Evolutionary conservation across 2,888 invertebrate species (phyloP), one percentile per base, ranked within the genome.

Genomic region (Synergus laeviventris): DNA sequence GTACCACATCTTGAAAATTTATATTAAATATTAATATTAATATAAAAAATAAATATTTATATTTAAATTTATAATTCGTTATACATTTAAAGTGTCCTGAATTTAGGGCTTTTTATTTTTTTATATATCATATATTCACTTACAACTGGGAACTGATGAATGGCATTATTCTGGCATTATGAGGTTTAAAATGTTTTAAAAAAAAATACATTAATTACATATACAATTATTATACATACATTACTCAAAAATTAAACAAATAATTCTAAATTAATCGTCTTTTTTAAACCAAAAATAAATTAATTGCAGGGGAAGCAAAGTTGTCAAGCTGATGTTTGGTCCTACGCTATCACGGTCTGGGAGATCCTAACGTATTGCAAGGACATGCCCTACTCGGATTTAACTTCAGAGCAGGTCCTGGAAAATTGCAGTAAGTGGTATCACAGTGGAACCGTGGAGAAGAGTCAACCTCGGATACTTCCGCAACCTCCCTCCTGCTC

Each of bases 311-410:
- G 97, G 42, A 95, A 96, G 90, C 97, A 95, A 91, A 96, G 96
- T 74, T 95, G 96, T 38, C 95, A 95, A 86, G 96, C 96, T 83
- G 97, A 98, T 90, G 97, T 97, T 1, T 98, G 97, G 97, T 95
- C 97, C 0, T 97, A 97, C 89, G 97, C 96, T 8, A 95, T 97
- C 39, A 96, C 97, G 0, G 92, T 97, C 60, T 98, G 97, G 97
- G 97, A 98, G 90, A 94, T 97, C 38, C 93, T 97, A 80, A 96
- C 95, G 79, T 93, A 94, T 86, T 97, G 97, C 90, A 92, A 94
- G 76, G 94, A 95, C 79, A 94, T 95, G 86, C 98, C 97, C 0
- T 97, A 94, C 87, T 95, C 95, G 21, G 95, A 96, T 84, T 93
- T 97, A 91, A 95, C 94, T 75, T 96, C 96, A 87, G 96, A 97